Evolutionary conservation across 2,888 invertebrate genomes (phyloP).

Genomic region (Thymelicus lineola): DNA sequence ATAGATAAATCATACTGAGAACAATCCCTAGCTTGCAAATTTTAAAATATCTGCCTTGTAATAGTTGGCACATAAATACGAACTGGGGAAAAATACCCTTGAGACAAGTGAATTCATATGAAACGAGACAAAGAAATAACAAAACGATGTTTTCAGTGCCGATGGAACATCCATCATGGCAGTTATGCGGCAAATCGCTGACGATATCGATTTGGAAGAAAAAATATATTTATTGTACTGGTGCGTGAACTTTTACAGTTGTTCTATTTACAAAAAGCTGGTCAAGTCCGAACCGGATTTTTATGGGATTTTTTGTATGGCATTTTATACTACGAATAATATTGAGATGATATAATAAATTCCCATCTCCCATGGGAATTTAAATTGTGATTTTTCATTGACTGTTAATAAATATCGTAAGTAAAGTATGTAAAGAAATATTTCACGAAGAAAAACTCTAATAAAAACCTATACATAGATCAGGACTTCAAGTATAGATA

Average conservation of each 20-base stretch:
- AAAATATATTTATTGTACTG: constrained; percentile 66
- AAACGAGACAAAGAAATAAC: constrained; percentile 53
- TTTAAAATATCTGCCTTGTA: not conserved
- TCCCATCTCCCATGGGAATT: too few species aligned
- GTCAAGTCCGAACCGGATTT: not conserved
- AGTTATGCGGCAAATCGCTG: constrained; percentile 68
- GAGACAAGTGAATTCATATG: constrained; percentile 40
- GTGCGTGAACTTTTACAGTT: not conserved
- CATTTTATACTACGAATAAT: not conserved
- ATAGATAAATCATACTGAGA: too few species aligned
- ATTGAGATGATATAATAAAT: too few species aligned
- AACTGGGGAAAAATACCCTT: constrained; percentile 24
- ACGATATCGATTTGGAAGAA: constrained; percentile 70
- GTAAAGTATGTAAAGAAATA: too few species aligned
- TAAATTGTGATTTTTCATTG: too few species aligned
- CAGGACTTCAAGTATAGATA: too few species aligned
- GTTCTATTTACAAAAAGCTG: not conserved
- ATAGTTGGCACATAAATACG: not conserved
- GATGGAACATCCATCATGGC: constrained; percentile 64
- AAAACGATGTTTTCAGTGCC: constrained; percentile 57
- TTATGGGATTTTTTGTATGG: not conserved
- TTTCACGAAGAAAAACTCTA: too few species aligned
- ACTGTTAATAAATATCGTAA: too few species aligned
- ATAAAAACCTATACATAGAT: too few species aligned
- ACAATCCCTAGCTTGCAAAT: not conserved